phyloP scores from a whole-genome alignment of 2,113 vertebrate genomes.

The Ahaetulla prasina region DNA sequence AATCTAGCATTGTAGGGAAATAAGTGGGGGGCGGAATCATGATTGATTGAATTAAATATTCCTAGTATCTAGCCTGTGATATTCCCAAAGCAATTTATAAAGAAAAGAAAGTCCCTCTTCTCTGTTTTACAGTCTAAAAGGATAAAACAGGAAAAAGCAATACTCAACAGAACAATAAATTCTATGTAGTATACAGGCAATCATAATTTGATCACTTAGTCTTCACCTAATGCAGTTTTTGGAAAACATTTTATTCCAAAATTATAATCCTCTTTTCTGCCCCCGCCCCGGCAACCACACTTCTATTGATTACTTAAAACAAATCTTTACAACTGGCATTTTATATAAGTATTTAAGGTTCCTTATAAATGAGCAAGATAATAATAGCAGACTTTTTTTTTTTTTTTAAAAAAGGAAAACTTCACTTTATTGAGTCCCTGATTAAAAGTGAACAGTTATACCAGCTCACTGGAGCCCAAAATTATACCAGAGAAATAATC shows the following conservation, averaged over 20 bases:
- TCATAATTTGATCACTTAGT: not conserved
- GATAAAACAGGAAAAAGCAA: not conserved
- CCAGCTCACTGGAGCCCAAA: conserved; percentile 70
- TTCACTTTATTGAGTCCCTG: conserved; percentile 51
- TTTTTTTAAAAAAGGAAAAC: conserved; percentile 31
- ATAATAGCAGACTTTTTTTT: conserved; percentile 27
- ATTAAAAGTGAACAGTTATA: conserved; percentile 62
- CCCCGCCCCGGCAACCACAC: not conserved
- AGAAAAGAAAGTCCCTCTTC: not conserved
- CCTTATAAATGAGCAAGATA: conserved; percentile 27
- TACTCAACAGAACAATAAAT: not conserved
- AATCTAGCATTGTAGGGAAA: not conserved
- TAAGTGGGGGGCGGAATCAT: not conserved
- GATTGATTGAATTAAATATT: not conserved
- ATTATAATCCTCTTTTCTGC: not conserved
- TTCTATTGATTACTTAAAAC: not conserved
- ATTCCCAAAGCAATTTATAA: not conserved
- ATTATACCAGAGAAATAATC: conserved; percentile 66
- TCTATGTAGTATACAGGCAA: not conserved
- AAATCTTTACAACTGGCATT: not conserved
- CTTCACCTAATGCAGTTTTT: not conserved
- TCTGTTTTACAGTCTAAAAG: not conserved
- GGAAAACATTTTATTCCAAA: not conserved
- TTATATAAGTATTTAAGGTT: conserved; percentile 32
- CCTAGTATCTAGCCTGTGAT: not conserved